Evolutionary conservation across 2,888 invertebrate species (phyloP), one percentile per base, ranked within the genome.

Genomic region (Capitulum mitella): DNA sequence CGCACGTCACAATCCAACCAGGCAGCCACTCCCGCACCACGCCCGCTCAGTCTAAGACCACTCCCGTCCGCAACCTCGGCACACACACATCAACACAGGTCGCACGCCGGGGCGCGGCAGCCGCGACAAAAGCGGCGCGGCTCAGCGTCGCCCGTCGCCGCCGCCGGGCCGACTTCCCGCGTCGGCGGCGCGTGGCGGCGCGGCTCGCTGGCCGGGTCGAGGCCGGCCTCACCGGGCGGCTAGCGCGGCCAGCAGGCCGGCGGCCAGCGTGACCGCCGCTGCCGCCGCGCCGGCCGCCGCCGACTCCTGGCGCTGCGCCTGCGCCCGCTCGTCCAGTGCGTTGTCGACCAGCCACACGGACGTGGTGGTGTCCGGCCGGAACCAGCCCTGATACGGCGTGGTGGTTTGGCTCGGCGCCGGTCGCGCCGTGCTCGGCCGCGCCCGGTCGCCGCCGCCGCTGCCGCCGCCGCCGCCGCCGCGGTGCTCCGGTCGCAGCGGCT

Each of bases 301-400:
- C 26, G 37, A 22, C 26, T 70, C 40, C 70, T 70, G 70, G 1
- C 70, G 70, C 12, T 29, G 70, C 37, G 70, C 70, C 70, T 70
- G 70, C 37, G 70, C 70, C 37, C 16, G 70, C 40, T 70, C 70
- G 37, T 70, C 70, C 6, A 70, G 19, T 1, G 26, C 26, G 70
- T 70, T 70, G 40, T 26, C 26, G 26, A 1, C 26, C 5, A 46
- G 76, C 76, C 76, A 76, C 14, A 76, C 76, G 22, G 46, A 32
- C 14, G 76, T 76, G 76, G 76, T 76, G 76, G 46, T 76, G 3
- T 76, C 76, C 29, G 76, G 46, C 5, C 19, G 19, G 76, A 76
- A 46, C 76, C 76, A 76, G 76, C 76, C 29, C 40, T 22, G 46
- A 46, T 76, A 76, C 5, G 76, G 29, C 46, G 76, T 76, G 19